Base-by-base conservation (phyloP, 2,113 vertebrate genomes). In the Oncorhynchus nerka region DNA sequence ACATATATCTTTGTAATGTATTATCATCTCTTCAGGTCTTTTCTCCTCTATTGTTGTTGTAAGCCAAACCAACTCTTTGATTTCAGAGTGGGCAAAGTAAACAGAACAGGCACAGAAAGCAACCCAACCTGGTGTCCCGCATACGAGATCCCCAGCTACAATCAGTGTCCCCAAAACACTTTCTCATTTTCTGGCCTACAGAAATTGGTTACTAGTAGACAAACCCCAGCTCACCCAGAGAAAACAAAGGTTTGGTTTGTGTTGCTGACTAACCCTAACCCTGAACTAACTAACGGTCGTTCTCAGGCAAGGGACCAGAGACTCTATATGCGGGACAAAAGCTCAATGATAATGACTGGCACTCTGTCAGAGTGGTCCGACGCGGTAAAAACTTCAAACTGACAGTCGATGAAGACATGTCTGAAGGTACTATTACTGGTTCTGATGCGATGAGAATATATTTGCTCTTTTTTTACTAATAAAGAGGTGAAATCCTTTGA, bases 281-380 rank as follows among this genome's bases (percentile, higher is more conserved):
- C 86, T 78, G 79, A 6, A 92, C 87, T 93, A 88, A 91, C 86
- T 73, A 74, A 83, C 85, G 84, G 48, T 93, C 88, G 83, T 93
- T 90, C 86, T 87, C 93, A 99, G 97, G 97, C 94, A 99, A 99
- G 86, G 97, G 97, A 80, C 97, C 97, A 22, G 97, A 99, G 90
- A 96, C 95, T 68, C 94, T 99, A 79, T 98, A 97, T 75, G 97
- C 97, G 13, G 97, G 97, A 75, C 96, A 98, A 92, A 99, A 99
- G 73, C 95, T 99, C 86, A 99, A 98, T 70, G 96, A 99, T 93
- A 98, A 99, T 0, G 95, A 97, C n/a, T 99, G 97, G 97, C 97
- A 99, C 92, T 95, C 97, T 0, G 97, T 99, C 1, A 93, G 95
- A 11, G 97, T 99, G 67, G 88, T 97, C 57, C 95, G 97, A 0